A percentile compares a stretch with the other conserved stretches of the same genome.
Evolutionary conservation across 2,797 vertebrate genomes (phyloP).

Genomic region (Microctenopoma stevenorrisi): DNA sequence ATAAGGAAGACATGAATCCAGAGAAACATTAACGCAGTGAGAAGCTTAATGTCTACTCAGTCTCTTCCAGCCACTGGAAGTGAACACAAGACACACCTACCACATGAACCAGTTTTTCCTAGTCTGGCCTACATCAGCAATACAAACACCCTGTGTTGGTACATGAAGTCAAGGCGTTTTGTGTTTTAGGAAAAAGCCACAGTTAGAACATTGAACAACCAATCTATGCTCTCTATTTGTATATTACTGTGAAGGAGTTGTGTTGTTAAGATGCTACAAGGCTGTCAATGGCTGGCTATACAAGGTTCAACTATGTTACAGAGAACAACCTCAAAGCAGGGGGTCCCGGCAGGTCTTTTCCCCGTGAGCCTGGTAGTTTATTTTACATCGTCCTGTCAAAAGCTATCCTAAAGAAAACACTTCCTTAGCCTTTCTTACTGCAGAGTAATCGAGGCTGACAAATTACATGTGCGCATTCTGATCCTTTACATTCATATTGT

Average conservation of each 20-base stretch:
- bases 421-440: slow-evolving; percentile 23
- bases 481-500: slow-evolving; percentile 16
- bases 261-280: not conserved
- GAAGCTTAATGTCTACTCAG: slow-evolving; percentile 26
- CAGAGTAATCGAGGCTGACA: slow-evolving; percentile 12
- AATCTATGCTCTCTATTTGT: slow-evolving; percentile 9
- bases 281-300: too few relatives aligned
- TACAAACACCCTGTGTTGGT: slow-evolving; percentile 77
- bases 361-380: slow-evolving; percentile 25
- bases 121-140: slow-evolving; percentile 75
- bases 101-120: slow-evolving; percentile 80
- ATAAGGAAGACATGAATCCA: slow-evolving; percentile 7
- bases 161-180: slow-evolving; percentile 67
- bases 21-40: slow-evolving; percentile 20
- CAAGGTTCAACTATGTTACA: slow-evolving; percentile 19
- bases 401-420: slow-evolving; percentile 47
- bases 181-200: slow-evolving; percentile 63
- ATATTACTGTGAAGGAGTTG: slow-evolving; percentile 12
- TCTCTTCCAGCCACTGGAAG: slow-evolving; percentile 46
- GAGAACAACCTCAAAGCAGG: slow-evolving; percentile 14
- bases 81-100: slow-evolving; percentile 76
- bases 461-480: slow-evolving; percentile 11
- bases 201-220: slow-evolving; percentile 50
- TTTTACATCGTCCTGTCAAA: slow-evolving; percentile 49
- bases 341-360: slow-evolving; percentile 28